Conservation (phyloP, 2,888 invertebrate genomes). For the Drosophila mayaguana region DNA sequence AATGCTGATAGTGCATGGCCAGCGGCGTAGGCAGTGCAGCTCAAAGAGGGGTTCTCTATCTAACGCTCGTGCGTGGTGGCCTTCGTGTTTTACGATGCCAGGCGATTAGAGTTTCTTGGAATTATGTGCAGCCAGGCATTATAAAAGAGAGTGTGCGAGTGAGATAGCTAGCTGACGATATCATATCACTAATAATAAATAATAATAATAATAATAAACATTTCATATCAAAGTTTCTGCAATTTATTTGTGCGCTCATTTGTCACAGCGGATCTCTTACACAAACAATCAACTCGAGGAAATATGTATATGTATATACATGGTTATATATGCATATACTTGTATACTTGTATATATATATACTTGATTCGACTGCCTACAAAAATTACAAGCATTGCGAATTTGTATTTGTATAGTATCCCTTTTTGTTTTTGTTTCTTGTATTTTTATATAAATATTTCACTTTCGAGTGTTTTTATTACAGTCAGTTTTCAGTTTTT, state of each 20-base stretch:
- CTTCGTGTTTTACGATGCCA: constrained; percentile 25
- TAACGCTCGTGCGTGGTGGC: constrained; percentile 1
- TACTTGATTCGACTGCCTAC: constrained; percentile 4
- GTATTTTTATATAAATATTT: background rate
- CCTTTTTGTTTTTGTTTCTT: background rate
- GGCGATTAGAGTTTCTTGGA: constrained; percentile 38
- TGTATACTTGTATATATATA: background rate
- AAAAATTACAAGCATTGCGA: constrained; percentile 36
- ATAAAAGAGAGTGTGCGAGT: background rate
- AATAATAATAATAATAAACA: background rate
- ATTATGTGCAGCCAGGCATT: constrained; percentile 5
- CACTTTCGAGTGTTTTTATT: background rate
- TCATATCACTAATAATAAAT: constrained; percentile 22
- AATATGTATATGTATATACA: background rate
- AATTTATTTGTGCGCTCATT: constrained; percentile 27
- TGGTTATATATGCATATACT: too few relatives aligned
- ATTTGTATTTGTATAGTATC: constrained; percentile 19
- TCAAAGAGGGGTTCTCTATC: background rate
- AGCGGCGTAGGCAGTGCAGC: constrained; percentile 3
- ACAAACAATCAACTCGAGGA: constrained; percentile 26
- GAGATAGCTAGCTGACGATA: background rate
- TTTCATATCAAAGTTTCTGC: background rate
- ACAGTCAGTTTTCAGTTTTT: background rate
- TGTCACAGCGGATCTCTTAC: constrained; percentile 28
- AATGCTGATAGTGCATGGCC: constrained; percentile 27